Conservation (phyloP, 1,140 invertebrate species). For the Plectrocnemia conspersa region DNA sequence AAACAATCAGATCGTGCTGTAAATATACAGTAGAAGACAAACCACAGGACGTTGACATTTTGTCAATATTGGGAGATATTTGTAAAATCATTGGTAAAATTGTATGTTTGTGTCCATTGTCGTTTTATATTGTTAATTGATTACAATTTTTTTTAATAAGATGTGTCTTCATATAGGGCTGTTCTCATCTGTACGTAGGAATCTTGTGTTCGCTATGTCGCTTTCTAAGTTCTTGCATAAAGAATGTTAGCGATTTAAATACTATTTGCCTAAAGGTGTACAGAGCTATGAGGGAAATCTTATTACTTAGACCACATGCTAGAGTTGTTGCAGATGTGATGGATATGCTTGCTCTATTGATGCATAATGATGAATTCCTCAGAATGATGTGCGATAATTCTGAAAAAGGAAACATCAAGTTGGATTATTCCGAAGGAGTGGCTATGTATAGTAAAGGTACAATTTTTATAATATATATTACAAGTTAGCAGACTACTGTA, state of each 20-base stretch:
- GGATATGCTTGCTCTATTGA: constrained; percentile 3
- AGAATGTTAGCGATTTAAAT: constrained; percentile 3
- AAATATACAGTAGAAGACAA: too few relatives aligned
- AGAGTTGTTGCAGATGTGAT: constrained; percentile 13
- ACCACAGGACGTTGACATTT: background rate
- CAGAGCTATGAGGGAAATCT: background rate
- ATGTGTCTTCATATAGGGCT: constrained; percentile 17
- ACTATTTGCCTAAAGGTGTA: constrained; percentile 1
- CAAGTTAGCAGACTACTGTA: too few relatives aligned
- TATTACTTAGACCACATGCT: constrained; percentile 21
- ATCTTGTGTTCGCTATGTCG: constrained; percentile 22
- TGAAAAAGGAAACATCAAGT: constrained; percentile 9
- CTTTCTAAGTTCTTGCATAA: constrained; percentile 15
- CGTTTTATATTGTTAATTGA: constrained; percentile 1
- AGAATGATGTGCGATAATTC: constrained; percentile 15
- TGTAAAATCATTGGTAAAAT: constrained; percentile 25
- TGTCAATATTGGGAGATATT: constrained; percentile 3
- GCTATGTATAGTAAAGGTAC: constrained; percentile 22
- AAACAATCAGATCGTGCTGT: too few relatives aligned
- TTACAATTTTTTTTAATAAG: constrained; percentile 4
- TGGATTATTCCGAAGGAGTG: constrained; percentile 21
- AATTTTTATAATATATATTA: background rate
- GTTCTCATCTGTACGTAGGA: constrained; percentile 27
- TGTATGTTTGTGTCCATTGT: constrained; percentile 20
- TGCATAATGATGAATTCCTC: constrained; percentile 1